Percentiles rank a stretch among this genome's conserved stretches.
These are phyloP conservation scores for Allolobophora icterica DNA, from an alignment of 2,888 invertebrate genomes.

Conservation along the genomic window DNA sequence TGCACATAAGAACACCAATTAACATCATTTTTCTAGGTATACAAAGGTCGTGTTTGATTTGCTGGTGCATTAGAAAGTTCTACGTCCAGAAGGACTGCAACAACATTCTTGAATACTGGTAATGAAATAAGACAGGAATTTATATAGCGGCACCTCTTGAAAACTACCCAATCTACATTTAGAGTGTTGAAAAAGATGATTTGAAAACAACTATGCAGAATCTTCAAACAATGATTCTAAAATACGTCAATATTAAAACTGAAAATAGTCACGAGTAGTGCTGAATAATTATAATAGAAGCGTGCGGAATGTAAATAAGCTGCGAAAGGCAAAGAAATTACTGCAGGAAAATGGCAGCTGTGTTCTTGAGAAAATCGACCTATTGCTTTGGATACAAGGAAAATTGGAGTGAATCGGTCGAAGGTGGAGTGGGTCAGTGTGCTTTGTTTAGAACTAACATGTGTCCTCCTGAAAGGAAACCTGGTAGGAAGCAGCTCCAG, in stretches of 20 bases:
- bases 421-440: slow-evolving; percentile 1
- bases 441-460: slow-evolving; percentile 11
- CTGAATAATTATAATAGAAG: not conserved
- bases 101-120: not conserved
- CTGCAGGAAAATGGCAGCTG: not conserved
- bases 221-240: not conserved
- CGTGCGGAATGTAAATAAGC: not conserved
- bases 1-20: too few relatives aligned
- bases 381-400: not conserved
- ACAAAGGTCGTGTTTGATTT: too few relatives aligned
- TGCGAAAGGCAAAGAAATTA: not conserved
- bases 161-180: not conserved
- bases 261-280: not conserved
- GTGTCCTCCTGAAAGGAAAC: slow-evolving; percentile 3
- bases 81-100: not conserved
- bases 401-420: not conserved
- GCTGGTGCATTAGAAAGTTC: too few relatives aligned
- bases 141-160: not conserved
- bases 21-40: too few relatives aligned
- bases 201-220: not conserved
- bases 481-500: not conserved
- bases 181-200: too few relatives aligned
- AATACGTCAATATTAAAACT: not conserved
- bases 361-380: not conserved
- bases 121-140: not conserved